These are phyloP conservation scores for Macquaria australasica DNA, from an alignment of 2,113 vertebrate species.

Conservation along the genomic window DNA sequence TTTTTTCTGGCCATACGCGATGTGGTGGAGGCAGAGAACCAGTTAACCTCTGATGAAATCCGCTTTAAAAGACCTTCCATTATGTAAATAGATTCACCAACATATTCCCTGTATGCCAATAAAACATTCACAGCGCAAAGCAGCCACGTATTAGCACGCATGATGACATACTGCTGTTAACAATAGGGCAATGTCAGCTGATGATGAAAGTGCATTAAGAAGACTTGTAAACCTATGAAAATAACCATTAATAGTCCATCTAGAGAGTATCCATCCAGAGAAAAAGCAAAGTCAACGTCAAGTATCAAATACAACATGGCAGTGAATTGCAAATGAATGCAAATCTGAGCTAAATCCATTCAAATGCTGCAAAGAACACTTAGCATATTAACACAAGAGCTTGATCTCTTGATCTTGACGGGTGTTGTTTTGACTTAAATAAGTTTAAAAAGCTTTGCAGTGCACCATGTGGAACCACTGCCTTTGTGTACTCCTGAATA, in stretches of 20 bases:
- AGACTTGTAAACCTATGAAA: slow-evolving; percentile 31
- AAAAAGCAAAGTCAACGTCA: slow-evolving; percentile 39
- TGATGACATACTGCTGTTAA: slow-evolving; percentile 51
- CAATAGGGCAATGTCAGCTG: slow-evolving; percentile 36
- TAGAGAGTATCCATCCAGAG: slow-evolving; percentile 18
- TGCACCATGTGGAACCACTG: slow-evolving; percentile 5
- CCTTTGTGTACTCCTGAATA: slow-evolving; percentile 27
- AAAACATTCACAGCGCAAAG: slow-evolving; percentile 31
- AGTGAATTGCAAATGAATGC: slow-evolving; percentile 29
- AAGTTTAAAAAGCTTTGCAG: slow-evolving; percentile 36
- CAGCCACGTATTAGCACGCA: background rate
- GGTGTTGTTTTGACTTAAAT: slow-evolving; percentile 44
- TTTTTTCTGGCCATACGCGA: slow-evolving; percentile 11
- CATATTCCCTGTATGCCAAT: slow-evolving; percentile 26
- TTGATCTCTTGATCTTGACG: slow-evolving; percentile 48
- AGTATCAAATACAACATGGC: slow-evolving; percentile 21
- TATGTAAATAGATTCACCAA: slow-evolving; percentile 56
- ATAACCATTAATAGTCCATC: slow-evolving; percentile 46
- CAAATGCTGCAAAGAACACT: slow-evolving; percentile 40
- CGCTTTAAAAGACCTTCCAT: slow-evolving; percentile 34
- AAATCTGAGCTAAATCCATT: slow-evolving; percentile 36
- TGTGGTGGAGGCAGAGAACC: background rate
- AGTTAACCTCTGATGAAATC: slow-evolving; percentile 20
- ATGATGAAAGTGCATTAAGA: slow-evolving; percentile 57
- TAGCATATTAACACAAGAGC: slow-evolving; percentile 37